phyloP scores from a whole-genome alignment of 2,888 invertebrate genomes.

The Cetonia aurata region DNA sequence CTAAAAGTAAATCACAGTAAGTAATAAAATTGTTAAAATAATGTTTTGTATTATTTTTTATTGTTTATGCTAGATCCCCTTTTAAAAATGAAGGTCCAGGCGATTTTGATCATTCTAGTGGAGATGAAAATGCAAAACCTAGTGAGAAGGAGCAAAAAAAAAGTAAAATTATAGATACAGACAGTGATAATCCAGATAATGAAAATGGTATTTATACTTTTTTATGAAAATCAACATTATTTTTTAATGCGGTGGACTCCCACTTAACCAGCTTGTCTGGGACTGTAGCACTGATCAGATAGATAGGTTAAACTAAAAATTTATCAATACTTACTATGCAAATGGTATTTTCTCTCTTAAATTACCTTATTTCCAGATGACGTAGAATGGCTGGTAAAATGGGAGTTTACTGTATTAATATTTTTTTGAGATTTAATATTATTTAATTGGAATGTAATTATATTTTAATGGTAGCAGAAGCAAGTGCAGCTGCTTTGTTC shows the following conservation, averaged over 20 bases:
- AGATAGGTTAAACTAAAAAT: too few relatives aligned
- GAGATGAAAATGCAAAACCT: slow-evolving; percentile 62
- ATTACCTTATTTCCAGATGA: background rate
- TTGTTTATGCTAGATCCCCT: slow-evolving; percentile 54
- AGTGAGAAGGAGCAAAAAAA: slow-evolving; percentile 58
- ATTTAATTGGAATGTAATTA: too few relatives aligned
- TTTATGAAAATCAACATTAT: slow-evolving; percentile 50
- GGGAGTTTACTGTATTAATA: too few relatives aligned
- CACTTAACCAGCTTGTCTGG: too few relatives aligned
- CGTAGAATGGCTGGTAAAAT: too few relatives aligned
- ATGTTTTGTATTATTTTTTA: slow-evolving; percentile 48
- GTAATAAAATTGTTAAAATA: slow-evolving; percentile 52
- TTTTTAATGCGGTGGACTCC: too few relatives aligned
- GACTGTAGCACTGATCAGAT: too few relatives aligned
- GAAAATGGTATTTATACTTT: slow-evolving; percentile 27
- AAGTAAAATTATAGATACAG: slow-evolving; percentile 72
- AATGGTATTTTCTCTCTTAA: too few relatives aligned
- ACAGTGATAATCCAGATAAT: slow-evolving; percentile 73
- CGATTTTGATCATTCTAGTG: slow-evolving; percentile 62
- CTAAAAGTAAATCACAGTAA: slow-evolving; percentile 52
- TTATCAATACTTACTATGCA: too few relatives aligned
- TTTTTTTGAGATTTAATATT: too few relatives aligned
- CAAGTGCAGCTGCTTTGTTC: slow-evolving; percentile 87
- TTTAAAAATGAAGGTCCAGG: slow-evolving; percentile 54
- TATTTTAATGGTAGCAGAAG: slow-evolving; percentile 60